Conservation (phyloP, 2,113 vertebrate genomes). For the Cichladusa arquata region DNA sequence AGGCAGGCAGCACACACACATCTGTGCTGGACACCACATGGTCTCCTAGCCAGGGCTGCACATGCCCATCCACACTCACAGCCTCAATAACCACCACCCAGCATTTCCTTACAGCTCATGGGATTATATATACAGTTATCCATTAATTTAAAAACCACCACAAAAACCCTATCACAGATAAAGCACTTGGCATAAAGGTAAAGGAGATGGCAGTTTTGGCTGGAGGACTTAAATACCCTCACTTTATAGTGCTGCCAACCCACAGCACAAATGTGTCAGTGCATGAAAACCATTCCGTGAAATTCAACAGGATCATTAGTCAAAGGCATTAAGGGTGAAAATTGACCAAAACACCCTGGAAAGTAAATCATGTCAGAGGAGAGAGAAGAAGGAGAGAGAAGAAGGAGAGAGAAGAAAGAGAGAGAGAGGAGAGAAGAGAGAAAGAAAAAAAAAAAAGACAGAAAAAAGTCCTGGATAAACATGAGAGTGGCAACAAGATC, state of each 20-base stretch:
- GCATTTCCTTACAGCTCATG: neutral
- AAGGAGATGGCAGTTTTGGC: neutral
- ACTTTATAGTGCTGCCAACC: slow-evolving; percentile 23
- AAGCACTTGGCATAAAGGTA: neutral
- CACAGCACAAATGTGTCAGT: neutral
- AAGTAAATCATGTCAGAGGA: neutral
- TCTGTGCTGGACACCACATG: accelerated
- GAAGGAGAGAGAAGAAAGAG: too few relatives aligned
- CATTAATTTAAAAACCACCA: neutral
- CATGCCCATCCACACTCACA: accelerated
- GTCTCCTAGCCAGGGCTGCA: neutral
- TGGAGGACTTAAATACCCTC: neutral
- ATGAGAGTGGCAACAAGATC: neutral
- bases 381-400: neutral
- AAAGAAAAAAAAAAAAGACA: too few relatives aligned
- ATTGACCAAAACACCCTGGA: neutral
- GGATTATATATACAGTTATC: neutral
- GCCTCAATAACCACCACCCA: neutral
- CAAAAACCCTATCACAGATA: neutral
- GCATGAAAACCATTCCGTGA: neutral
- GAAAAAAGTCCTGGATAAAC: neutral
- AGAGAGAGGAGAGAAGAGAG: too few relatives aligned
- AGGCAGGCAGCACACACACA: neutral
- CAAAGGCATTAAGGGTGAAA: neutral
- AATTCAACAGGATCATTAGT: slow-evolving; percentile 4